A percentile compares a stretch with the other conserved stretches of the same genome.
phyloP scores from a whole-genome alignment of 2,113 vertebrate species.

The Nerophis lumbriciformis region DNA sequence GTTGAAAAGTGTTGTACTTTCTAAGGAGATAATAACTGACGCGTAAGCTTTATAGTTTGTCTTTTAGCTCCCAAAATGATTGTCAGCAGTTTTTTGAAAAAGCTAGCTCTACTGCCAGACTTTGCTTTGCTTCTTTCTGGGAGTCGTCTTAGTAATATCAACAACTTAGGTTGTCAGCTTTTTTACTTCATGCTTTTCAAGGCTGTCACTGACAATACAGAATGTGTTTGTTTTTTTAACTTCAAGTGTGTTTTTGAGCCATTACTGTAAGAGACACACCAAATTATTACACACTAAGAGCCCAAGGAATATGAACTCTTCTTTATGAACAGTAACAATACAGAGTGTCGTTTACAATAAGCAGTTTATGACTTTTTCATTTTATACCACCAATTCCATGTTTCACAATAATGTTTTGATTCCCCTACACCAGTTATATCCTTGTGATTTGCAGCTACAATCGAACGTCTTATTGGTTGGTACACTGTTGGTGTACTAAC shows the following conservation, averaged over 20 bases:
- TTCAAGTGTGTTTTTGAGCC: neutral
- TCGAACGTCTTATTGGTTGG: neutral
- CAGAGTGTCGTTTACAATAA: neutral
- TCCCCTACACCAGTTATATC: no score
- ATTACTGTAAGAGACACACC: neutral
- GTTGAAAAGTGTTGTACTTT: no score
- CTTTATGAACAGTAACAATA: neutral
- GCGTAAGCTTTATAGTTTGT: no score
- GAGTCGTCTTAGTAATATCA: constrained; percentile 6
- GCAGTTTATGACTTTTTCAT: neutral
- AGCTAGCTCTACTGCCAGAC: neutral
- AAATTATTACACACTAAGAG: neutral
- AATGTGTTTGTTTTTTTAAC: neutral
- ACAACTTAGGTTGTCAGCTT: neutral
- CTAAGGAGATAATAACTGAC: no score
- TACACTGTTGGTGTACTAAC: neutral
- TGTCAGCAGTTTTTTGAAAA: neutral
- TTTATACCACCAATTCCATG: neutral
- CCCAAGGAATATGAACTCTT: neutral
- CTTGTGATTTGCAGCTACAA: neutral
- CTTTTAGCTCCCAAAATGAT: neutral
- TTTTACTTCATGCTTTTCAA: constrained; percentile 2
- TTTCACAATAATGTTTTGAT: no score
- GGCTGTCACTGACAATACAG: neutral
- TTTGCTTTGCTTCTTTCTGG: neutral